phyloP scores from a whole-genome alignment of 2,797 vertebrate species.

The Morelia viridis region DNA sequence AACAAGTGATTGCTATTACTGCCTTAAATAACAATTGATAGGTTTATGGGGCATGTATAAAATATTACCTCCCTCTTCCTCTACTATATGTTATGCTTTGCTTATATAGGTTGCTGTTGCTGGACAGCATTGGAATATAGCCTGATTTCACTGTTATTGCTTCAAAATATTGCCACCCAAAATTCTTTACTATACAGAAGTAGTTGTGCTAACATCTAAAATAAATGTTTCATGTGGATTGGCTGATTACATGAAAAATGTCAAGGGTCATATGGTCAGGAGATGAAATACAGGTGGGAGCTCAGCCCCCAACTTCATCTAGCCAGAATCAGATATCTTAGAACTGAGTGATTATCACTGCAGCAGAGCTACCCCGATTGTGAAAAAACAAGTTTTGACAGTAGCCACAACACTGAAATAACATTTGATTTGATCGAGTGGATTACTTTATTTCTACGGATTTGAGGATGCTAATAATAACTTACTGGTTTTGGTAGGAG shows the following conservation, averaged over 20 bases:
- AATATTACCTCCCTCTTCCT: constrained; percentile 56
- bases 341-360: neutral
- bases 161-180: neutral
- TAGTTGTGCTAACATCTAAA: neutral
- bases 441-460: neutral
- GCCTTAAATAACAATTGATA: constrained; percentile 54
- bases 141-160: neutral
- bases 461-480: neutral
- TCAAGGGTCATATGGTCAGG: neutral
- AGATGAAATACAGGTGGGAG: neutral
- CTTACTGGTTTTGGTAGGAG: neutral
- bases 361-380: neutral
- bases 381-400: neutral
- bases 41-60: constrained; percentile 50
- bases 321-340: neutral
- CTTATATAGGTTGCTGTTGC: constrained; percentile 14
- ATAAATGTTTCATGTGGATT: neutral
- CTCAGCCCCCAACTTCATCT: neutral
- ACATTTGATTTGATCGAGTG: neutral
- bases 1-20: constrained; percentile 58
- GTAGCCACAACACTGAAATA: neutral
- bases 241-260: neutral
- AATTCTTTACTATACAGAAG: neutral
- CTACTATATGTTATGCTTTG: constrained; percentile 22
- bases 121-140: neutral